Evolutionary conservation across 2,888 invertebrate genomes (phyloP), one percentile per base, ranked within the genome.

Genomic region (Ophioninae sp.): DNA sequence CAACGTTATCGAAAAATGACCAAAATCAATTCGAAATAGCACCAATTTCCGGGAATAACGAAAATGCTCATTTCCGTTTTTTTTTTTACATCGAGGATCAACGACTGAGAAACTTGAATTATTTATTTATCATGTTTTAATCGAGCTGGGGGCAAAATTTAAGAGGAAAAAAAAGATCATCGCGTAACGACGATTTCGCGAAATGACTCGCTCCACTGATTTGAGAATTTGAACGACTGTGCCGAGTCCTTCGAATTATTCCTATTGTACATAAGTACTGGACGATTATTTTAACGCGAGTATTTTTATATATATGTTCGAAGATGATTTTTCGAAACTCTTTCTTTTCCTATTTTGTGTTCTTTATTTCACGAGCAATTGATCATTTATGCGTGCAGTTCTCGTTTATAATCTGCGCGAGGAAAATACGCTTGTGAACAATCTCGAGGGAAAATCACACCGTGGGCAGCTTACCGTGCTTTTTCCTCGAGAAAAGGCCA

Each of bases 241-340:
- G 0, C 41, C 58, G 56, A 76, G 39, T 67, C n/a, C 22, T 30
- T 76, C 59, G 59, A 37, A 51, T 67, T 67, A 37, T 79, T 79
- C 79, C 79, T 79, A 73, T 72, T 79, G 79, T 79, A 79, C 72
- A 79, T 79, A 79, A 67, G 73, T 67, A 58, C 77, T 68, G 56
- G 71, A 79, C 73, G 67, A 74, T 74, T 69, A 74, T 79, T 75
- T 82, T 79, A 69, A 69, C 74, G 77, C 61, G 37, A 20, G 41
- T 51, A 58, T 76, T 61, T 67, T 67, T n/a, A 39, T 75, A 63
- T 75, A 63, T 41, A 51, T 23, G 61, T 61, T 61, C 39, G 65
- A 5, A 30, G 9, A 17, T 61, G 9, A 61, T 17, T 39, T 67
- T 23, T 73, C 65, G 13, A 59, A n/a, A 65, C 61, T 20, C 17